Base-by-base conservation (phyloP, 2,113 vertebrate genomes). In the Egretta garzetta region DNA sequence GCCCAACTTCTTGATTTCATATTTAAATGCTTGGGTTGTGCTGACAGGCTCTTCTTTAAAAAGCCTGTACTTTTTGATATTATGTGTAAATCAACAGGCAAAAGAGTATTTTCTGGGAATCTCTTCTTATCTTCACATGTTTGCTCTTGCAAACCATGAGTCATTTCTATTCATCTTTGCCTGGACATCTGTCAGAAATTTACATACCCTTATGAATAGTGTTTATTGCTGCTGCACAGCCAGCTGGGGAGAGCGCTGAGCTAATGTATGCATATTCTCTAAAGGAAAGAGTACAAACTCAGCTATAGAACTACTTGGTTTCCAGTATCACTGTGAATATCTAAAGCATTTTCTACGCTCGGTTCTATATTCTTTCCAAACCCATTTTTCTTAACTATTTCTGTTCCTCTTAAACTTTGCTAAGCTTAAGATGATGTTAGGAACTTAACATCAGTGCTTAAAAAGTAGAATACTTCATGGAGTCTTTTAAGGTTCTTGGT, bases 141-240 rank as follows among this genome's bases (percentile, higher is more conserved):
- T 88, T 91, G 56, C 70, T 94, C 84, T 86, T 95, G 59, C 60
- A 55, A 80, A 97, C 73, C 72, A 70, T 75, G 88, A 92, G 76
- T 96, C 30, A 96, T 76, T 94, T 95, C 79, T 81, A 60, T 93
- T 97, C 88, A 74, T 89, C 14, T 93, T 32, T 68, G 64, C 74
- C 28, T 60, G 88, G 91, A 75, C 96, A 92, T 92, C 87, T 95
- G 94, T 94, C 82, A 96, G 95, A 88, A 80, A 94, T 97, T 96
- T 96, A 49, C 95, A 97, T 96, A 50, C 43, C 56, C 88, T 76
- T 50, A 19, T 96, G 96, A 97, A 96, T 93, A 49, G 88, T 80
- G 58, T 17, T 87, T 92, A 45, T 86, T 96, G 76, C 70, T 91
- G 75, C 84, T 77, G 74, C 53, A 43, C 73, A 86, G 68, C 56